phyloP scores from a whole-genome alignment of 2,113 vertebrate genomes.

The Daboia siamensis region DNA sequence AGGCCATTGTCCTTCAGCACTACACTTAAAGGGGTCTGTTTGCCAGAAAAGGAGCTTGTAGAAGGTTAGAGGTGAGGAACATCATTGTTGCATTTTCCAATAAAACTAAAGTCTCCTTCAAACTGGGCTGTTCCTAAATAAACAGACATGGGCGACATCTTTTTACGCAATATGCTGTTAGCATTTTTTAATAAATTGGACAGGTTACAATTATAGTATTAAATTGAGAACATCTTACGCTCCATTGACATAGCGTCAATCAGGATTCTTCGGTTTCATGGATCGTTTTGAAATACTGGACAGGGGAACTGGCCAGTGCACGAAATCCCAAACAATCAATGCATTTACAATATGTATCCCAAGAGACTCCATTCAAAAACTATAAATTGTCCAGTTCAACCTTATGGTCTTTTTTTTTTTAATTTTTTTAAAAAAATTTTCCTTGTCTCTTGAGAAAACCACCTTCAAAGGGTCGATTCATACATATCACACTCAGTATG shows the following conservation, averaged over 20 bases:
- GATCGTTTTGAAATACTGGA: neutral
- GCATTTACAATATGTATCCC: constrained; percentile 2
- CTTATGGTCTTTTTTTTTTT: constrained; percentile 56
- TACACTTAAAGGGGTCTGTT: neutral
- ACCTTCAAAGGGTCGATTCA: constrained; percentile 82
- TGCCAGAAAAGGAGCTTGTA: neutral
- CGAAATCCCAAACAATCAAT: neutral
- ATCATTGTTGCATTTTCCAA: neutral
- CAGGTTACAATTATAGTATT: too few relatives aligned
- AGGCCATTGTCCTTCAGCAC: accelerated
- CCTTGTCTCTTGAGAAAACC: constrained; percentile 70
- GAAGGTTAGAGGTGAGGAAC: neutral
- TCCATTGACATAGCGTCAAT: constrained; percentile 1
- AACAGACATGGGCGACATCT: too few relatives aligned
- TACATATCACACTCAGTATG: constrained; percentile 71
- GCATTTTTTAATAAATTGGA: too few relatives aligned
- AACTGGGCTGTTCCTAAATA: neutral
- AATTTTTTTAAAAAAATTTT: too few relatives aligned
- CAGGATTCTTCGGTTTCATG: accelerated
- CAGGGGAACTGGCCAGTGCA: neutral
- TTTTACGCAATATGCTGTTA: neutral
- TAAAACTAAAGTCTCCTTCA: neutral
- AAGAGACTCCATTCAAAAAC: constrained; percentile 27
- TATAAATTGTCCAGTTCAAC: constrained; percentile 32
- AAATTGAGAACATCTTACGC: neutral